Percentiles rank a stretch among this genome's conserved stretches.
phyloP scores from a whole-genome alignment of 1,140 invertebrate genomes.

The Chymomyza costata region DNA sequence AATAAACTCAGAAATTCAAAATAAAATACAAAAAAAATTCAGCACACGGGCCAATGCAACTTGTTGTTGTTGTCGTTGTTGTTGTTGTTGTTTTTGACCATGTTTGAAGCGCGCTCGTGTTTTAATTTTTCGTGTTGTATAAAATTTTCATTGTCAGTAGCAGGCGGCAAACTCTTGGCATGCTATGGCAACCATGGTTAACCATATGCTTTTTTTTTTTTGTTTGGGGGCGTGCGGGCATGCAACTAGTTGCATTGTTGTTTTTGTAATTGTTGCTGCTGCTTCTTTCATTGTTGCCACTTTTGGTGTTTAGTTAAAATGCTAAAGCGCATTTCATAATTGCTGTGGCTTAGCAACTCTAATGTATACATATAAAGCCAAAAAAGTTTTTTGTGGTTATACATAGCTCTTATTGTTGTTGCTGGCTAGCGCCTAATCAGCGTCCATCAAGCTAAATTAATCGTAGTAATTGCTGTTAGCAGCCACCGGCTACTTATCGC shows the following conservation, averaged over 20 bases:
- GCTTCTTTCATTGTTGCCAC: constrained; percentile 22
- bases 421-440: neutral
- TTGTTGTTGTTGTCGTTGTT: constrained; percentile 14
- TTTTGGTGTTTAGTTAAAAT: constrained; percentile 38
- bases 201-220: neutral
- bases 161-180: neutral
- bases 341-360: constrained; percentile 33
- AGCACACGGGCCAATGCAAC: constrained; percentile 63
- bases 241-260: constrained; percentile 50
- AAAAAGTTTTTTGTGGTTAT: constrained; percentile 8
- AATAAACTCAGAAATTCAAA: neutral
- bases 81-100: constrained; percentile 27
- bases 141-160: constrained; percentile 66
- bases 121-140: constrained; percentile 69
- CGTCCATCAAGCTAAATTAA: constrained; percentile 50
- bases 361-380: constrained; percentile 28
- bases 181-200: too few relatives aligned
- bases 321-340: constrained; percentile 70
- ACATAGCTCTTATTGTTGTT: constrained; percentile 13
- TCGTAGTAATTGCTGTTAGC: constrained; percentile 49
- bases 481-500: neutral
- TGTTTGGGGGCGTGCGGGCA: constrained; percentile 49
- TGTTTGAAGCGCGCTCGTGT: constrained; percentile 64
- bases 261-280: constrained; percentile 25
- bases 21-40: constrained; percentile 42